Conservation (phyloP, 1,140 invertebrate genomes). For the Zaprionus gabonicus region DNA sequence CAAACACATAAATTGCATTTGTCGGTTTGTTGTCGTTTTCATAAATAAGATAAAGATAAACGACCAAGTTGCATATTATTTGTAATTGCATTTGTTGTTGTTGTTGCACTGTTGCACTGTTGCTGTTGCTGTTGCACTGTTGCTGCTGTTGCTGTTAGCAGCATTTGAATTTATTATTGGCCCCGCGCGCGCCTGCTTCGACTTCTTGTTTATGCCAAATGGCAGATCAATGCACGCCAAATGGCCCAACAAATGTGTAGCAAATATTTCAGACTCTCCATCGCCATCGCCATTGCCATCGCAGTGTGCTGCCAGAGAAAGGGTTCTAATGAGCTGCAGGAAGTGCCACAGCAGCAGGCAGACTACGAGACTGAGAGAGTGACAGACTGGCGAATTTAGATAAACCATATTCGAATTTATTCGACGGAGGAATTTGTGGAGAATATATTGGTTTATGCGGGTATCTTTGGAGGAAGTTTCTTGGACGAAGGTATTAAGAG, state of each 20-base stretch:
- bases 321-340: slow-evolving; percentile 39
- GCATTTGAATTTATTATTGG: slow-evolving; percentile 58
- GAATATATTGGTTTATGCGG: no score
- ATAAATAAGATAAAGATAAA: slow-evolving; percentile 84
- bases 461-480: no score
- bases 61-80: slow-evolving; percentile 84
- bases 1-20: slow-evolving; percentile 84
- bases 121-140: slow-evolving; percentile 26
- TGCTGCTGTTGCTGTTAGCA: slow-evolving; percentile 55
- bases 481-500: no score
- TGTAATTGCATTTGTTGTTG: slow-evolving; percentile 83
- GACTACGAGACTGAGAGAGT: not conserved
- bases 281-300: no score
- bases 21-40: slow-evolving; percentile 84
- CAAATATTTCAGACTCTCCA: slow-evolving; percentile 31
- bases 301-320: not conserved
- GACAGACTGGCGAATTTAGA: not conserved
- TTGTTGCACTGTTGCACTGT: slow-evolving; percentile 41
- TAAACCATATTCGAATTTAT: not conserved
- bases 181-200: slow-evolving; percentile 22
- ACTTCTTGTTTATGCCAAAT: slow-evolving; percentile 43
- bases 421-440: no score
- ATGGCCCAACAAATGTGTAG: slow-evolving; percentile 52
- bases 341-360: slow-evolving; percentile 2
- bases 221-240: slow-evolving; percentile 50